Base-by-base conservation (phyloP, 2,113 vertebrate species). In the Nyctereutes procyonoides region DNA sequence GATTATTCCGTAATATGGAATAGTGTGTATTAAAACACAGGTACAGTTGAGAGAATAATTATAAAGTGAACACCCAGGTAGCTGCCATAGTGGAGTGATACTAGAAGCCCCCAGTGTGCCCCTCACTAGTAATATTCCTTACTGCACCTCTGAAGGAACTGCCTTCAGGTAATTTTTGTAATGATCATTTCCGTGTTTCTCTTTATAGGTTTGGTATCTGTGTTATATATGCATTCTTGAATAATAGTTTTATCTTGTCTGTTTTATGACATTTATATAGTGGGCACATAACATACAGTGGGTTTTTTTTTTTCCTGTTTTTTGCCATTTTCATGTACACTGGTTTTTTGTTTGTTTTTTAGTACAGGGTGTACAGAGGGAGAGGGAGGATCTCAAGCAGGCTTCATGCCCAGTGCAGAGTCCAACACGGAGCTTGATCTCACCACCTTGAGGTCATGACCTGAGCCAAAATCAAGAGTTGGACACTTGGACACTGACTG, bases 261-360 rank as follows among this genome's bases (percentile, higher is more conserved):
- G 9, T 58, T 96, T 96, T 97, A 65, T 82, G 92, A 79, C 24
- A 69, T 97, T 95, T 80, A 32, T 32, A 20, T 60, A 93, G 74
- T 91, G 83, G 30, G 94, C 3, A 94, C 8, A 11, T 76, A 55
- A 22, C 11, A 2, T 69, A 84, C 43, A 43, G 43, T 43, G 32
- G 19, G n/a, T 56, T 1, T 53, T 28, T 71, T 86, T 71, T 63
- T 43, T 83, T 11, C 4, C 43, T 43, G 43, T 48, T 11, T 88
- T 56, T 81, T 48, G 58, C 11, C 58, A 32, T 53, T 94, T 32
- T 95, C 53, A 28, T 8, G 1, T 69, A 88, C 56, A n/a, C 20
- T 89, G 26, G 95, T 82, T 90, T 20, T 19, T 87, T 69, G 32
- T 69, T 35, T 69, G 17, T 69, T 32, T 20, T 69, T 69, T 69